These are phyloP conservation scores for Promerops cafer DNA, from an alignment of 2,113 vertebrate species.

Conservation along the genomic window DNA sequence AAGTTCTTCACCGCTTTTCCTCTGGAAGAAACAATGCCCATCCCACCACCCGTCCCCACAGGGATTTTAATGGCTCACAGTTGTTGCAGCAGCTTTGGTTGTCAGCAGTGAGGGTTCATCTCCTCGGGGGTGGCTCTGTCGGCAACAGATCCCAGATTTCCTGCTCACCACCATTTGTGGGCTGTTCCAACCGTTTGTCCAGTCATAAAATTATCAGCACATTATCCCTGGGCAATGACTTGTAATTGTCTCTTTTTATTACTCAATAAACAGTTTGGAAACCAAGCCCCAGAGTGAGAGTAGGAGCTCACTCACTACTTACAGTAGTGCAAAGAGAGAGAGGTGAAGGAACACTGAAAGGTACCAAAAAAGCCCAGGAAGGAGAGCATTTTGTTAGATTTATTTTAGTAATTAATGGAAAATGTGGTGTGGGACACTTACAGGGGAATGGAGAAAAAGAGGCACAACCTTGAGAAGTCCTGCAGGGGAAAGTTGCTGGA, in stretches of 20 bases:
- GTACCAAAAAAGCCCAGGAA: background rate
- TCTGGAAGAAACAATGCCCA: background rate
- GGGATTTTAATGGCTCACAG: background rate
- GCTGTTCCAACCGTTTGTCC: conserved; percentile 53
- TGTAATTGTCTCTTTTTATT: conserved; percentile 69
- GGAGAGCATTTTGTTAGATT: background rate
- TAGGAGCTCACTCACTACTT: conserved; percentile 34
- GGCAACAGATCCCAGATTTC: background rate
- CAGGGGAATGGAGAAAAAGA: background rate
- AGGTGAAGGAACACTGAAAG: background rate
- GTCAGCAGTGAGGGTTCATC: background rate
- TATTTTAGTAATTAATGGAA: background rate
- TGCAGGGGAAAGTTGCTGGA: background rate
- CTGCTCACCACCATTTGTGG: conserved; percentile 43
- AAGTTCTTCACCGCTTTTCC: background rate
- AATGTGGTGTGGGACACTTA: background rate
- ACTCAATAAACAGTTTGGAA: conserved; percentile 71
- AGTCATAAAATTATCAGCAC: conserved; percentile 66
- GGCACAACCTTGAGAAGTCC: background rate
- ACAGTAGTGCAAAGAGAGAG: background rate
- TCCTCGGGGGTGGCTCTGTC: conserved; percentile 36
- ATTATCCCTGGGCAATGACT: conserved; percentile 63
- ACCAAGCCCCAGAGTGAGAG: conserved; percentile 51
- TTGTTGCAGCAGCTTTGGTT: background rate
- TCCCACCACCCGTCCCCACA: background rate